These are phyloP conservation scores for Pseudomyrmex gracilis DNA, from an alignment of 1,140 invertebrate genomes.

Conservation along the genomic window DNA sequence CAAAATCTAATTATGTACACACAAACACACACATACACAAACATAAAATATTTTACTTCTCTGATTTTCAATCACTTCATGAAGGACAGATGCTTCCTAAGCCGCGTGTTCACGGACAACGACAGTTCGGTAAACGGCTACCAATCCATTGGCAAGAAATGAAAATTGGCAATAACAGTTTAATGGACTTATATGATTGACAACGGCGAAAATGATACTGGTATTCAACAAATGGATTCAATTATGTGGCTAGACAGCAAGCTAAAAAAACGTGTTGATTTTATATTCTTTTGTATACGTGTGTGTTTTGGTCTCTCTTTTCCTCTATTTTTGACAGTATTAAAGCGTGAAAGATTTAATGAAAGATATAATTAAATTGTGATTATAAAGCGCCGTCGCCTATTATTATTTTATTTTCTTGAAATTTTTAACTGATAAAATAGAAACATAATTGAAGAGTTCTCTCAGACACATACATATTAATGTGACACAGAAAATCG, in stretches of 20 bases:
- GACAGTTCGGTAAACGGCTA: conserved; percentile 8
- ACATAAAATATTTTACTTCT: not conserved
- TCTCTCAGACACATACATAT: too few relatives aligned
- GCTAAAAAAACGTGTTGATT: not conserved
- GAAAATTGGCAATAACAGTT: conserved; percentile 47
- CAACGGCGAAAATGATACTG: not conserved
- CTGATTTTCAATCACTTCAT: conserved; percentile 13
- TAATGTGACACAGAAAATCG: too few relatives aligned
- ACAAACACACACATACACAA: too few relatives aligned
- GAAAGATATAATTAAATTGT: not conserved
- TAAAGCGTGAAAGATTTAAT: not conserved
- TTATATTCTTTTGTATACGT: not conserved
- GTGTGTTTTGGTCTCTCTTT: too few relatives aligned
- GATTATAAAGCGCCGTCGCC: too few relatives aligned
- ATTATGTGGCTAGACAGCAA: conserved; percentile 22
- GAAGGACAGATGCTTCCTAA: not conserved
- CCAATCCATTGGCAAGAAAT: conserved; percentile 28
- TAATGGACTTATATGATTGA: conserved; percentile 29
- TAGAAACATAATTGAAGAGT: too few relatives aligned
- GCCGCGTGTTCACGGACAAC: not conserved
- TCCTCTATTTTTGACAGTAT: not conserved
- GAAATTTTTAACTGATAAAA: too few relatives aligned
- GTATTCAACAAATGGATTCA: conserved; percentile 13
- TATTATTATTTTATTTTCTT: too few relatives aligned
- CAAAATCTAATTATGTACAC: too few relatives aligned